Evolutionary conservation across 2,888 invertebrate genomes (phyloP).

Genomic region (Caenorhabditis uteleia): DNA sequence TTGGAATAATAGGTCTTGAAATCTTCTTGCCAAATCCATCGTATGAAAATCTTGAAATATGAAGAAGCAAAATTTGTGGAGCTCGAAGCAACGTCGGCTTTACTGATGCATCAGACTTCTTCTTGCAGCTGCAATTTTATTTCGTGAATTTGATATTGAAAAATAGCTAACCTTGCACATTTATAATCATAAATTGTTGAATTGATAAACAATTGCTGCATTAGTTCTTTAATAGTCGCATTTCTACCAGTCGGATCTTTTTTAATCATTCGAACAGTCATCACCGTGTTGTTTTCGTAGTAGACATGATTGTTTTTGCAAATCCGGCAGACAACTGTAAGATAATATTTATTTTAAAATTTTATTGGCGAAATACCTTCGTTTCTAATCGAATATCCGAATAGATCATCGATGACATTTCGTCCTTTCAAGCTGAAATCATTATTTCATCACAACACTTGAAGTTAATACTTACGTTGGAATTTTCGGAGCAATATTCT

Average conservation of each 20-base stretch:
- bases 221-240: constrained; percentile 31
- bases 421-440: constrained; percentile 22
- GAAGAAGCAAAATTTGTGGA: constrained; percentile 28
- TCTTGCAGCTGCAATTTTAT: constrained; percentile 24
- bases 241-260: constrained; percentile 19
- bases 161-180: constrained; percentile 13
- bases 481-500: constrained; percentile 12
- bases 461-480: too few relatives aligned
- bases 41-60: constrained; percentile 33
- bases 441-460: background rate
- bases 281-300: constrained; percentile 37
- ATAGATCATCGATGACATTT: constrained; percentile 28
- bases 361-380: constrained; percentile 4
- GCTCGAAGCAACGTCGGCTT: constrained; percentile 29
- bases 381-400: constrained; percentile 34
- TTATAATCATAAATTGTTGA: constrained; percentile 31
- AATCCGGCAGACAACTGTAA: constrained; percentile 17
- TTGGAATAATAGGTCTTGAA: constrained; percentile 21
- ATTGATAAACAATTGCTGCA: constrained; percentile 20
- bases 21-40: constrained; percentile 34
- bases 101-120: constrained; percentile 32
- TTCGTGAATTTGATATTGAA: background rate
- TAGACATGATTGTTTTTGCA: constrained; percentile 39
- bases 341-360: background rate
- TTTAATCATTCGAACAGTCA: constrained; percentile 35